Base-by-base conservation (phyloP, 1,140 invertebrate species). In the Drosophila willistoni region DNA sequence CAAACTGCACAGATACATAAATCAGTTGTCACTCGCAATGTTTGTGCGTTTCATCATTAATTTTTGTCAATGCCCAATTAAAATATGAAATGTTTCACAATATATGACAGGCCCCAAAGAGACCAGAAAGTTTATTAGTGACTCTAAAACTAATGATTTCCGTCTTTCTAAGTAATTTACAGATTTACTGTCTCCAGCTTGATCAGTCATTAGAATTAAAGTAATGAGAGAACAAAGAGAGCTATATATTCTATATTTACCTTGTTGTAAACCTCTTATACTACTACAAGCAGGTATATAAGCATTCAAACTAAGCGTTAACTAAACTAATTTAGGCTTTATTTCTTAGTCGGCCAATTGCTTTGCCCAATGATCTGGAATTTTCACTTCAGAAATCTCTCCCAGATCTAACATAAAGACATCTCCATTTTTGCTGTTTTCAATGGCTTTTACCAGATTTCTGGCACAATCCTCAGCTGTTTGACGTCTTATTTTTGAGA, bases 401-500 rank as follows among this genome's bases (percentile, higher is more conserved):
- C 74, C 84, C 29, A 83, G 7, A 29, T 91, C 89, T n/a, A 90
- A 56, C 54, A 85, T 56, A 33, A 84, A 74, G 5, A 84, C 77
- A 12, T 67, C 55, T 14, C 80, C 90, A 56, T 82, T 87, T 55
- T 82, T 70, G 25, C 62, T 66, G 12, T 62, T 57, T 33, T 91
- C 83, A 9, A 85, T 72, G 42, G 77, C 81, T 57, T 72, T 68
- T 0, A 91, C 60, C 22, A 91, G 36, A 68, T 91, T 91, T 0
- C 51, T 9, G 12, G 90, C 90, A 71, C 90, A 91, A 0, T 56
- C 68, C 6, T 79, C 64, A 0, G 83, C 29, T 7, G 42, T 19
- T 47, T 90, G 87, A 1, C 60, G 65, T 65, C 78, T 78, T 0
- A 84, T 73, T 6, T 55, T 63, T 1, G 54, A 29, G 14, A 75